phyloP scores from a whole-genome alignment of 1,140 invertebrate species.

The Holotrichia oblita region DNA sequence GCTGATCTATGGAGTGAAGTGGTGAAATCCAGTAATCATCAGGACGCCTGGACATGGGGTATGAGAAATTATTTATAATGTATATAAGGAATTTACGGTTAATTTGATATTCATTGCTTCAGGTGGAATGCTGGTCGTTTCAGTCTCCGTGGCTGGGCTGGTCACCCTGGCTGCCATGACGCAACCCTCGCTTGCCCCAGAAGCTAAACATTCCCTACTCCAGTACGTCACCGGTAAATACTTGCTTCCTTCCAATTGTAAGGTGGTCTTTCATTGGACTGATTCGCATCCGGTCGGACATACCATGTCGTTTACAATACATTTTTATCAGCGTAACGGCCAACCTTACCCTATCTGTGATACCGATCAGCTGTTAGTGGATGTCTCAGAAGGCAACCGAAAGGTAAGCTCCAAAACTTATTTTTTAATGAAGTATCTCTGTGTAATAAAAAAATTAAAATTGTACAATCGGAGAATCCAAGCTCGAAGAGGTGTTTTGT shows the following conservation, averaged over 20 bases:
- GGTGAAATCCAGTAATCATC: slow-evolving; percentile 85
- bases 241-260: slow-evolving; percentile 86
- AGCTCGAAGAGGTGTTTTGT: no score
- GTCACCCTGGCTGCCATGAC: slow-evolving; percentile 88
- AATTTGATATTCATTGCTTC: slow-evolving; percentile 15
- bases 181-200: slow-evolving; percentile 82
- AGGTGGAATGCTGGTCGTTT: slow-evolving; percentile 88
- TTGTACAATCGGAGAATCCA: no score
- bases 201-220: slow-evolving; percentile 87
- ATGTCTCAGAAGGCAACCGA: slow-evolving; percentile 83
- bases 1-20: slow-evolving; percentile 86
- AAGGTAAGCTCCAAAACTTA: slow-evolving; percentile 69
- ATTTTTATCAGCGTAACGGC: slow-evolving; percentile 92
- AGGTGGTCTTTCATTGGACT: slow-evolving; percentile 79
- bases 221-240: slow-evolving; percentile 94
- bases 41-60: slow-evolving; percentile 91
- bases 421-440: no score
- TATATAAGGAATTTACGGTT: not conserved
- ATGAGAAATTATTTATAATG: slow-evolving; percentile 48
- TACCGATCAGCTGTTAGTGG: slow-evolving; percentile 86
- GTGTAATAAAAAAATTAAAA: no score
- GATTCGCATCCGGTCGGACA: slow-evolving; percentile 88
- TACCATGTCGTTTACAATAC: slow-evolving; percentile 88
- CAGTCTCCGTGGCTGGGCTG: slow-evolving; percentile 83
- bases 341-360: slow-evolving; percentile 93